phyloP scores from a whole-genome alignment of 2,797 vertebrate species.

The Ambastaia sidthimunki region DNA sequence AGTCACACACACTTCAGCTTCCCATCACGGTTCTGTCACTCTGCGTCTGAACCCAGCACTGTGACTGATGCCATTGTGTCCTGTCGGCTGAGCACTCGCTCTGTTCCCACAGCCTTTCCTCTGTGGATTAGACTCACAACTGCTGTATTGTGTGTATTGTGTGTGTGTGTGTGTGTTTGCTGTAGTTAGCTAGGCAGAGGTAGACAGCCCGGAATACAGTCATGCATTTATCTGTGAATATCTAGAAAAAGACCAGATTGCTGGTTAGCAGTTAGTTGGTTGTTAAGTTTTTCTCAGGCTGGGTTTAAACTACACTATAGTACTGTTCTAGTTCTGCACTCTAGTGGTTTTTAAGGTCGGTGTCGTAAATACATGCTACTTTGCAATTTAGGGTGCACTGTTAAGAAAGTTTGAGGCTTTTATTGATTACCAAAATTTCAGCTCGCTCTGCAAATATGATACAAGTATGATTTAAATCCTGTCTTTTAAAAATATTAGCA shows the following conservation, averaged over 20 bases:
- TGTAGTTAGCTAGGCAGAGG: conserved; percentile 45
- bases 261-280: conserved; percentile 11
- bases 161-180: conserved; percentile 44
- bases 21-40: conserved; percentile 22
- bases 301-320: background rate
- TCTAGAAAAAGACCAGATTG: conserved; percentile 18
- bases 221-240: conserved; percentile 14
- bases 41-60: conserved; percentile 50
- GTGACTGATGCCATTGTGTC: conserved; percentile 80
- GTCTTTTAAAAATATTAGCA: background rate
- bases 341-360: background rate
- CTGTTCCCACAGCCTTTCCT: conserved; percentile 73
- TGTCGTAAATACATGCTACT: background rate
- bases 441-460: background rate
- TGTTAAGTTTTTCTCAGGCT: conserved; percentile 8
- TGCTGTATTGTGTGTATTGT: conserved; percentile 77
- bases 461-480: background rate
- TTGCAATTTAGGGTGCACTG: background rate
- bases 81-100: conserved; percentile 61
- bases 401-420: background rate
- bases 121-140: conserved; percentile 76
- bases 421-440: background rate
- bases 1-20: conserved; percentile 23
- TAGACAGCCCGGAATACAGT: conserved; percentile 44
- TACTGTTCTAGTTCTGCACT: background rate